These are phyloP conservation scores for Hydrozoanthus gracilis DNA, from an alignment of 92 coral and sea anemone genomes.

Conservation along the genomic window DNA sequence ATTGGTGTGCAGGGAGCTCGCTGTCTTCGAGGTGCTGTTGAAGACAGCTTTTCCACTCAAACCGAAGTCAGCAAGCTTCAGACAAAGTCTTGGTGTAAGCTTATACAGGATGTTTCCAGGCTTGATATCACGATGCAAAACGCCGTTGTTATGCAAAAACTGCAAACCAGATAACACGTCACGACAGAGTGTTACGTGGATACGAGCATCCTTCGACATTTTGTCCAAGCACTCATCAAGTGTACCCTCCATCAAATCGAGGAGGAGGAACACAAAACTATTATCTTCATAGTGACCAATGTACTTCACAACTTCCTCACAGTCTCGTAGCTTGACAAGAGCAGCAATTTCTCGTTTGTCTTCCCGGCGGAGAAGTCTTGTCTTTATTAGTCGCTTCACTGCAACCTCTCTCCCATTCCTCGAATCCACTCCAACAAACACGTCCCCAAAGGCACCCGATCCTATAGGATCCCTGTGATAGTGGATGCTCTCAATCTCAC, in stretches of 20 bases:
- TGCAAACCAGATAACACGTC: constrained; percentile 6
- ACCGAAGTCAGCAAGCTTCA: constrained; percentile 46
- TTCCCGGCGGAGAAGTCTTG: neutral
- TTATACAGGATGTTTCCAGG: constrained; percentile 25
- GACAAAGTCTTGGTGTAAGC: neutral
- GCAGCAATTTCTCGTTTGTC: neutral
- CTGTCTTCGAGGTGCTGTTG: neutral
- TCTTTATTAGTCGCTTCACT: constrained; percentile 28
- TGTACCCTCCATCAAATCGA: constrained; percentile 37
- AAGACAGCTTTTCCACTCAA: constrained; percentile 1
- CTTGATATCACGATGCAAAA: constrained; percentile 34
- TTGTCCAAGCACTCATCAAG: neutral
- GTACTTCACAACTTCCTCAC: constrained; percentile 26
- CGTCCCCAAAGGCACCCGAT: constrained; percentile 15
- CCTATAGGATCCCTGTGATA: constrained; percentile 6
- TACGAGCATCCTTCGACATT: neutral
- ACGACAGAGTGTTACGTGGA: neutral
- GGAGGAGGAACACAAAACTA: neutral
- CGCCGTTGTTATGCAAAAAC: constrained; percentile 13
- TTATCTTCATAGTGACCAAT: neutral
- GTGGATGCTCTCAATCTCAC: neutral
- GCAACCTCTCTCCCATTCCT: constrained; percentile 39
- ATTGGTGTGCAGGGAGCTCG: neutral
- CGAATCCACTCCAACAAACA: constrained; percentile 21
- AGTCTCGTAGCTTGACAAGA: neutral